A percentile compares a stretch with the other conserved stretches of the same genome.
These are phyloP conservation scores for Callipepla californica DNA, from an alignment of 2,113 vertebrate genomes.

Conservation along the genomic window DNA sequence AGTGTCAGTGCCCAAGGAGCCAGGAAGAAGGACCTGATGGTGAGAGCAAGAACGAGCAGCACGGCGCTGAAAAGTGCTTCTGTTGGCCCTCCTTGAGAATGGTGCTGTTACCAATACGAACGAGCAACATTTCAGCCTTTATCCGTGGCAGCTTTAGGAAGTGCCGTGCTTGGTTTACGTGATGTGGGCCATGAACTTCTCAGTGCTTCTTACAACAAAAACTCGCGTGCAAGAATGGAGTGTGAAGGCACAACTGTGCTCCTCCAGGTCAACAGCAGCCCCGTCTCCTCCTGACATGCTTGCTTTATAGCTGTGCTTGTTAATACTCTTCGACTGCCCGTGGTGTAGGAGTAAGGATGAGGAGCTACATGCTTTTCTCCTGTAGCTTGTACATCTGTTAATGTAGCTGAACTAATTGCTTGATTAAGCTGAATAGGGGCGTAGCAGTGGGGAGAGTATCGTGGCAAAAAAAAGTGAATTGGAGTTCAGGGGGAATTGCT, in stretches of 20 bases:
- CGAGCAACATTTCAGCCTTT: background rate
- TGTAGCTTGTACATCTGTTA: background rate
- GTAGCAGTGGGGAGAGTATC: background rate
- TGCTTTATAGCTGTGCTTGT: background rate
- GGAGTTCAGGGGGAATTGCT: background rate
- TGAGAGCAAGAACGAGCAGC: background rate
- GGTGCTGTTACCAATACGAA: accelerated
- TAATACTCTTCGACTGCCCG: background rate
- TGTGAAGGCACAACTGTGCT: background rate
- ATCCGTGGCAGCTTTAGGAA: background rate
- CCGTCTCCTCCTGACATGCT: background rate
- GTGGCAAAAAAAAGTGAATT: background rate
- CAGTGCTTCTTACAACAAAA: background rate
- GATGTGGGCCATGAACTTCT: background rate
- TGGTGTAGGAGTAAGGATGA: background rate
- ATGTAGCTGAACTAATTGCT: background rate
- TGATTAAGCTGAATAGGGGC: background rate
- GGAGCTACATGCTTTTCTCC: background rate
- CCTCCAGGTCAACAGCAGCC: background rate
- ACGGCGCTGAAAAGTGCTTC: background rate
- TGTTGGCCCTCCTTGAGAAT: accelerated
- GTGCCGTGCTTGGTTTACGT: background rate
- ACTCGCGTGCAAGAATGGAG: background rate
- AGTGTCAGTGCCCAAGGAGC: background rate
- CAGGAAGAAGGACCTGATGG: background rate